Percentiles rank a stretch among this genome's conserved stretches.
Evolutionary conservation across 2,888 invertebrate species (phyloP).

Genomic region (Pyrochroa serraticornis): DNA sequence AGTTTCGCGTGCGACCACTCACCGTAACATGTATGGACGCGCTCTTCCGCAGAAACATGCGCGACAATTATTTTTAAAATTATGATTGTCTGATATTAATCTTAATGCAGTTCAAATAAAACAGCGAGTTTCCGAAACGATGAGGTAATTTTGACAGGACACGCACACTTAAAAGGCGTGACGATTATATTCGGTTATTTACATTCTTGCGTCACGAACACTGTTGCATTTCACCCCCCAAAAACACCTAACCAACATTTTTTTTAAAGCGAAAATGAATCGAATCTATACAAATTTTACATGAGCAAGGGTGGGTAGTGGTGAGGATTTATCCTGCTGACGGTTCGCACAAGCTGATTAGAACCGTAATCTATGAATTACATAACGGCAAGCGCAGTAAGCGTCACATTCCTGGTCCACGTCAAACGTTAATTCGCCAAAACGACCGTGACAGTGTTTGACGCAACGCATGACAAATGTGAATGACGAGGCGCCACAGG

Average conservation of each 20-base stretch:
- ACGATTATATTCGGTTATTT: constrained; percentile 47
- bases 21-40: not conserved
- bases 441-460: constrained; percentile 50
- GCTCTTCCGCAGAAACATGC: constrained; percentile 1
- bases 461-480: constrained; percentile 52
- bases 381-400: constrained; percentile 17
- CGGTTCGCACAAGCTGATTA: constrained; percentile 13
- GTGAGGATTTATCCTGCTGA: too few species aligned
- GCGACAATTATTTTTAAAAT: constrained; percentile 20
- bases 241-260: constrained; percentile 2
- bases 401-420: constrained; percentile 36
- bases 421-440: constrained; percentile 45
- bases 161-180: constrained; percentile 52
- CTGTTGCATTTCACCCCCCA: constrained; percentile 5
- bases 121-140: constrained; percentile 49
- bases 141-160: constrained; percentile 51
- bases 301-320: not conserved
- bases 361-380: constrained; percentile 24
- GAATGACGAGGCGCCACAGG: constrained; percentile 38
- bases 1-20: constrained; percentile 2
- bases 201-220: constrained; percentile 44
- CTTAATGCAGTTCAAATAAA: constrained; percentile 49
- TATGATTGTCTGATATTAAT: constrained; percentile 44
- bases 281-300: not conserved
- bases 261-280: not conserved